phyloP scores from a whole-genome alignment of 2,797 vertebrate genomes.

The Sebastiscus albofasciatus region DNA sequence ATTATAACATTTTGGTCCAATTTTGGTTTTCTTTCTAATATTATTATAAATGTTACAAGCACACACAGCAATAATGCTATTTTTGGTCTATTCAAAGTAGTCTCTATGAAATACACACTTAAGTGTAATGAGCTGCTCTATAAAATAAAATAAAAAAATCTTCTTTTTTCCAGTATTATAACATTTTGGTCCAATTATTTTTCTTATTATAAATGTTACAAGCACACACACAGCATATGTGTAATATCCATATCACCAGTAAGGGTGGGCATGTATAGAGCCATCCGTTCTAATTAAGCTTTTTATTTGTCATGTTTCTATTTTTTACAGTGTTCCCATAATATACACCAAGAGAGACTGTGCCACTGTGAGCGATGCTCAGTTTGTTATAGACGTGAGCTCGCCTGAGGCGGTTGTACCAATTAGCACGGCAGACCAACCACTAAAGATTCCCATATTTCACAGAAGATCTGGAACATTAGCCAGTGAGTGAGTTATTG shows the following conservation, averaged over 20 bases:
- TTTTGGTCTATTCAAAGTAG: background rate
- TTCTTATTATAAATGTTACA: no score
- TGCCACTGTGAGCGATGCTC: slow-evolving; percentile 40
- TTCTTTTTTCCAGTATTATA: no score
- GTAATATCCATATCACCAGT: background rate
- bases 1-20: no score
- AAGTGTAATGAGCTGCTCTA: background rate
- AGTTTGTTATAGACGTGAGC: slow-evolving; percentile 34
- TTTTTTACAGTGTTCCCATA: slow-evolving; percentile 19
- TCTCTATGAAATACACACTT: background rate
- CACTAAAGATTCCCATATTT: slow-evolving; percentile 67
- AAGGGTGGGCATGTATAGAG: background rate
- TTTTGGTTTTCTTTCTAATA: no score
- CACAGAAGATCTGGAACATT: slow-evolving; percentile 62
- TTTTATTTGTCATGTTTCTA: slow-evolving; percentile 43
- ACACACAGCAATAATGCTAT: background rate
- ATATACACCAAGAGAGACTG: slow-evolving; percentile 4
- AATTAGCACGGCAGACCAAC: slow-evolving; percentile 66
- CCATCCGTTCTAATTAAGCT: slow-evolving; percentile 40
- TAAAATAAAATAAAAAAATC: background rate
- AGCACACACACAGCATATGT: background rate
- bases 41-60: no score
- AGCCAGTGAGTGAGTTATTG: slow-evolving; percentile 47
- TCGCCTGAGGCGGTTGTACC: slow-evolving; percentile 67
- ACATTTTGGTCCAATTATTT: background rate